Base-by-base conservation (phyloP, 2,113 vertebrate species). In the Pogonocichla stellata region DNA sequence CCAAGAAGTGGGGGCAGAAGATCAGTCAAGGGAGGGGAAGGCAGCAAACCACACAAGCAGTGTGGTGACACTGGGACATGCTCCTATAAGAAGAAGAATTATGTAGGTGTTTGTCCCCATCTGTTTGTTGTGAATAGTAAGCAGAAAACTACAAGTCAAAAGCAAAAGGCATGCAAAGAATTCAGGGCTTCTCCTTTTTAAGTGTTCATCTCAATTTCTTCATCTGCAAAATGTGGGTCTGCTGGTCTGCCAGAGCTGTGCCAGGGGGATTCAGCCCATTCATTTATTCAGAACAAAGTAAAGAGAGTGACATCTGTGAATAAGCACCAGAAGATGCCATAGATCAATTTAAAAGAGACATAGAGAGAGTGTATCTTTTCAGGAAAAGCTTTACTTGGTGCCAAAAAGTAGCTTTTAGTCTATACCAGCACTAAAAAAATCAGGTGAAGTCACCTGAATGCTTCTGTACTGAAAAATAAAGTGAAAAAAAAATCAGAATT, bases 51-150 rank as follows among this genome's bases (percentile, higher is more conserved):
- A 2, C 70, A 53, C 34, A 33, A 77, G 45, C 31, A 48, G 42
- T 8, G 2, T 60, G 40, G 40, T 72, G 54, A 43, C 58, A 25
- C 10, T 43, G 43, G 16, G 23, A 29, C 53, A 51, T 0, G 0
- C 43, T 90, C 50, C 77, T 53, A 19, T 20, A 31, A 19, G 7
- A 43, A 20, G 8, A 42, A 20, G 8, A 45, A 77, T 36, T n/a
- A 34, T 38, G 53, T 50, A 48, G 62, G 58, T 85, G 50, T 71
- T 85, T 85, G 81, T 64, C 48, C 53, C 90, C 33, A 40, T 90
- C 66, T 66, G 10, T 83, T 92, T 86, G 42, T 45, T 73, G 50
- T 43, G 38, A 90, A 34, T 16, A 77, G 18, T 22, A 61, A 91
- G 34, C 75, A 91, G 51, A 86, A 90, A 92, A 43, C 38, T 38